Percentiles rank a stretch among this genome's conserved stretches.
Evolutionary conservation across 2,113 vertebrate species (phyloP).

Genomic region (Pogona vitticeps): DNA sequence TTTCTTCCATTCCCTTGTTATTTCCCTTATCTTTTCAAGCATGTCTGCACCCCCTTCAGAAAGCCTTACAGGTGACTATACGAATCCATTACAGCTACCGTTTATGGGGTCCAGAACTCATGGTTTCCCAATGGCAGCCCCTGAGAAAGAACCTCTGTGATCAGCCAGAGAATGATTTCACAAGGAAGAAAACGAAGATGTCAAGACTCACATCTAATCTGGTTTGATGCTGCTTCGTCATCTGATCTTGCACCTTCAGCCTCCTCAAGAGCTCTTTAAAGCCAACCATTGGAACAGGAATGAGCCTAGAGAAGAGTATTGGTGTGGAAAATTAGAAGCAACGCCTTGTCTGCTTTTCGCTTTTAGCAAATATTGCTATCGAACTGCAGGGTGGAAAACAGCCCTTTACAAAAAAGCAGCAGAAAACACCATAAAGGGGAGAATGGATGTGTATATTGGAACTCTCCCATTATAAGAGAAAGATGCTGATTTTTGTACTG

Average conservation of each 20-base stretch:
- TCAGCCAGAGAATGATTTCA: not conserved
- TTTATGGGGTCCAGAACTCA: no score
- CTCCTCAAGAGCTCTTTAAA: constrained; percentile 93
- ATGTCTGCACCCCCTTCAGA: not conserved
- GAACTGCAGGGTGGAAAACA: not conserved
- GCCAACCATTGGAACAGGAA: constrained; percentile 97
- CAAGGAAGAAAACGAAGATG: not conserved
- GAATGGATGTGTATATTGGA: not conserved
- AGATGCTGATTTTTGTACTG: not conserved
- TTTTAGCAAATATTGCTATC: no score
- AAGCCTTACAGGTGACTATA: not conserved
- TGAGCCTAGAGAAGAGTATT: constrained; percentile 79
- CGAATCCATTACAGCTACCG: not conserved
- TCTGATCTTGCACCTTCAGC: constrained; percentile 97
- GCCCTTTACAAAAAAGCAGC: not conserved
- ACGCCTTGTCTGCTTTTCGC: no score
- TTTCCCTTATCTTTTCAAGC: not conserved
- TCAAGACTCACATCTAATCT: constrained; percentile 89
- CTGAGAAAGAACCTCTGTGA: not conserved
- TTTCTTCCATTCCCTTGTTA: not conserved
- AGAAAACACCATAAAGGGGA: not conserved
- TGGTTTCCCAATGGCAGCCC: not conserved
- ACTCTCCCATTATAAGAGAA: not conserved
- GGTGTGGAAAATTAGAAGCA: not conserved
- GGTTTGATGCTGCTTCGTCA: constrained; percentile 98